Conservation (phyloP, 2,113 vertebrate species). For the Scophthalmus maximus region DNA sequence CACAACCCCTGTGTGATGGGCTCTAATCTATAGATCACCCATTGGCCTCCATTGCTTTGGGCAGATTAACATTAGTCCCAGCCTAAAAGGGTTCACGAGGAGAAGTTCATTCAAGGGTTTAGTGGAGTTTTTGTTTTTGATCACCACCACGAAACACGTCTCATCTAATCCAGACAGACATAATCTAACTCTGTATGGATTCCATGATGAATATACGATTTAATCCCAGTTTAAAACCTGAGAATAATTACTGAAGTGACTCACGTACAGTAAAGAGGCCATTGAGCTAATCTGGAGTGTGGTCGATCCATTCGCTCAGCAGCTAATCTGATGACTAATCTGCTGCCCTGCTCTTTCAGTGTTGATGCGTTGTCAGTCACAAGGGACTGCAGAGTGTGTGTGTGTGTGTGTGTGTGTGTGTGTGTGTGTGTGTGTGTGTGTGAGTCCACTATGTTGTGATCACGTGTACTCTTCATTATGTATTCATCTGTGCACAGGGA, state of each 20-base stretch:
- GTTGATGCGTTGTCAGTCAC: constrained; percentile 27
- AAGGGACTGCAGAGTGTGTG: constrained; percentile 5
- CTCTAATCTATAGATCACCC: too few species aligned
- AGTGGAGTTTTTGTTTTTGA: too few species aligned
- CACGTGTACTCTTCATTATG: constrained; percentile 20
- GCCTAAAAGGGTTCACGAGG: too few species aligned
- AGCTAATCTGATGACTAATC: constrained; percentile 58
- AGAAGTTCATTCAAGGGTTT: neutral
- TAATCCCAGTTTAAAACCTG: constrained; percentile 46
- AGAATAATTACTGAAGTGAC: constrained; percentile 46
- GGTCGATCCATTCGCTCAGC: constrained; percentile 31
- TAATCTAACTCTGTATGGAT: constrained; percentile 34
- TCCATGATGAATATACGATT: constrained; percentile 35
- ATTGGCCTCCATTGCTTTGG: neutral
- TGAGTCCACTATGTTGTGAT: neutral
- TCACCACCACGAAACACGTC: neutral
- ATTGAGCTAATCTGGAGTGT: constrained; percentile 37
- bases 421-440: constrained; percentile 3
- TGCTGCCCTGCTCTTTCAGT: constrained; percentile 4
- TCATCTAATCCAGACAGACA: constrained; percentile 5
- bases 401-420: constrained; percentile 2
- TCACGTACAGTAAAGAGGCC: constrained; percentile 34
- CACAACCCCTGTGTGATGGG: too few species aligned
- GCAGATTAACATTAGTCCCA: neutral
- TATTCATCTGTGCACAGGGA: constrained; percentile 51